Conservation (phyloP, 2,888 invertebrate genomes). For the Sarcophaga caerulescens region DNA sequence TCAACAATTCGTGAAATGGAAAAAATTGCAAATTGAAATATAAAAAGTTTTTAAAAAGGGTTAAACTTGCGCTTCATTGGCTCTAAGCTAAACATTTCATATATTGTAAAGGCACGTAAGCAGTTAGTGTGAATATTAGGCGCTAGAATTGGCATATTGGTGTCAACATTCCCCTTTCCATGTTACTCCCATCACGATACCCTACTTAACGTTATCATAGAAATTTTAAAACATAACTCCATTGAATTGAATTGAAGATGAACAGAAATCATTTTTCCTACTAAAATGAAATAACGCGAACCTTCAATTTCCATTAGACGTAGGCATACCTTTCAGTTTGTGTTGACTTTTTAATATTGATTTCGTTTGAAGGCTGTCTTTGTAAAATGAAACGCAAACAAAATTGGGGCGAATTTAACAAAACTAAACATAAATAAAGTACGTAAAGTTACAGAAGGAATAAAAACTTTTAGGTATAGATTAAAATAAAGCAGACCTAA, state of each 20-base stretch:
- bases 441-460: neutral
- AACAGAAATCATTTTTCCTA: no score
- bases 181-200: neutral
- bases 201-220: conserved; percentile 1
- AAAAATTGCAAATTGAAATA: conserved; percentile 69
- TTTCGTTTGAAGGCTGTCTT: neutral
- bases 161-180: conserved; percentile 40
- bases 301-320: neutral
- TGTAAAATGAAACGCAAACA: conserved; percentile 24
- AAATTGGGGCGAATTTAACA: conserved; percentile 21
- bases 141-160: conserved; percentile 61
- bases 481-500: conserved; percentile 6
- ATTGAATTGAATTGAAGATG: no score
- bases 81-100: conserved; percentile 60
- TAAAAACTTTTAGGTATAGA: neutral
- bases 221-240: no score
- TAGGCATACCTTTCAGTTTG: neutral
- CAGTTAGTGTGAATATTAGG: conserved; percentile 59
- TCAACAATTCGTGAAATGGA: conserved; percentile 43
- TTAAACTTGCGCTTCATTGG: conserved; percentile 75
- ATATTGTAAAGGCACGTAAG: conserved; percentile 42
- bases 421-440: conserved; percentile 10
- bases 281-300: no score
- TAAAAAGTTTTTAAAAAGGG: conserved; percentile 76
- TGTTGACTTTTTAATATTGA: neutral